Base-by-base conservation (phyloP, 2,797 vertebrate species). In the Liparis tanakae region DNA sequence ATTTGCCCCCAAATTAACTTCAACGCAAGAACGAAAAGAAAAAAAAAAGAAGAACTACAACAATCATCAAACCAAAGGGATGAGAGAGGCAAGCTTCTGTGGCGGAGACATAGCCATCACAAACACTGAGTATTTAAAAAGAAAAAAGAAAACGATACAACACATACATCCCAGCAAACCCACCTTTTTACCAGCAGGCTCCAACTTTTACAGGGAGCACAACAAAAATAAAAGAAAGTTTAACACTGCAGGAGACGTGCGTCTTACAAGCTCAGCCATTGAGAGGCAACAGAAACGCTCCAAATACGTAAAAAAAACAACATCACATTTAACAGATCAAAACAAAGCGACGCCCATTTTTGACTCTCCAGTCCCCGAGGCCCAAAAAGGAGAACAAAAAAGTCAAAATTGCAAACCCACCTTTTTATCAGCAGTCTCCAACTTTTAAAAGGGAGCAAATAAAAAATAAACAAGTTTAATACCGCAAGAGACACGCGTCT, bases 151-250 rank as follows among this genome's bases (percentile, higher is more conserved):
- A 2, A 18, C 64, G 6, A 59, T 6, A 34, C 3, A 20, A 53
- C 25, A 46, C 22, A 43, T 1, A 36, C 14, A 46, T 41, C 39
- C 0, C 5, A 34, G 20, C 17, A 48, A 84, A 90, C 88, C 82
- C 83, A 93, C 87, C 87, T 90, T 85, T 48, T 72, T 80, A 36
- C 57, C 61, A 25, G 61, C 15, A 25, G 50, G 37, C 36, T 67
- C 81, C 79, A 82, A 80, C 87, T 92, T 79, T 85, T 15, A 72
- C 73, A 60, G 69, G 46, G 55, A 81, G 70, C 57, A 85, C 51
- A 34, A 41, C 22, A 46, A 54, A 65, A 67, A 75, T 81, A 48
- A 76, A 85, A 39, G 17, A 22, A 69, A 37, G 60, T 89, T 86
- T 64, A 88, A 78, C 39, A 76, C 22, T 2, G 53, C 54, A 61